Evolutionary conservation across 1,140 invertebrate genomes (phyloP), one percentile per base, ranked within the genome.

Genomic region (Agrypnia vestita): DNA sequence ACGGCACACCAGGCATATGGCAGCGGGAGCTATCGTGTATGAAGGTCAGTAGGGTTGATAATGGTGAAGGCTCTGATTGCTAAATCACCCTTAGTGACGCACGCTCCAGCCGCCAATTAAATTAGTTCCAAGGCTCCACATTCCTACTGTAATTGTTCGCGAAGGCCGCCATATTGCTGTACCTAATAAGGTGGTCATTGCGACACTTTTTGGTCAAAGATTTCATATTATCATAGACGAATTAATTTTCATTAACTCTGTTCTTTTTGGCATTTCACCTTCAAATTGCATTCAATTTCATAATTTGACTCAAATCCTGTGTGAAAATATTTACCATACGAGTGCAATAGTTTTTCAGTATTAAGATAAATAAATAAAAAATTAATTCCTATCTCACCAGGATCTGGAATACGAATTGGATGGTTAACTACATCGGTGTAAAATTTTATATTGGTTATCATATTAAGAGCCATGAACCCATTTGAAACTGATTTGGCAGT

Each of bases 41-140:
- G 64, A 69, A 17, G 64, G 64, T 69, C 64, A 69, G 44, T 69
- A 69, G 46, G 64, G 64, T 69, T 47, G 43, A 69, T 47, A 69
- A 47, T 69, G 44, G n/a, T 47, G 0, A 35, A 8, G 64, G 19
- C 44, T 19, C n/a, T 49, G 64, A 49, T 49, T 69, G 64, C n/a
- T 19, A 49, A 69, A 69, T 69, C 64, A 69, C 64, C 44, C 44
- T 47, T 69, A 69, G 43, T 15, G 3, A 69, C 64, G 64, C 15
- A 8, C 15, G 44, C 64, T 51, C 49, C 49, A 51, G 49, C 64
- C 44, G 64, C 64, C 35, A 69, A 44, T 17, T 46, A 69, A 17
- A 17, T 15, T 46, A 69, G 12, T 69, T 69, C 19, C 64, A 69
- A 35, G 15, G 11, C n/a, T n/a, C 35, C 3, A 10, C 44, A 69